These are phyloP conservation scores for Latrodectus hesperus DNA, from an alignment of 2,888 invertebrate species.

Conservation along the genomic window DNA sequence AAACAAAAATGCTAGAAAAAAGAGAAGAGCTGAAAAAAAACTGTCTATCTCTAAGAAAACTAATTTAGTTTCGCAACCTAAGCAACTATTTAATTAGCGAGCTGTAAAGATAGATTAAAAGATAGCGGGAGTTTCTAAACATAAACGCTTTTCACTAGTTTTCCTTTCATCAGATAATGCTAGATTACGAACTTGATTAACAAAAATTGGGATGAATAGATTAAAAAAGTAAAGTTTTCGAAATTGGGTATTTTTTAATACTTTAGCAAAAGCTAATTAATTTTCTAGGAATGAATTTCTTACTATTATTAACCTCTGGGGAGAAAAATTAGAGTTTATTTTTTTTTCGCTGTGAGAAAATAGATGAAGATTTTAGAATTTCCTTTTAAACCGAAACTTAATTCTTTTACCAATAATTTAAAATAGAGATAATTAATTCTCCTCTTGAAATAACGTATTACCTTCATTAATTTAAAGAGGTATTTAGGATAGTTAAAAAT, in stretches of 20 bases:
- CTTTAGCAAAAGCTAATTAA: too few species aligned
- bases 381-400: too few species aligned
- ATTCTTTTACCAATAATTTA: too few species aligned
- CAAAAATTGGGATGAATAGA: background rate
- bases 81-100: constrained; percentile 51
- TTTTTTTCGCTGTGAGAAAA: background rate
- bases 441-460: too few species aligned
- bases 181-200: constrained; percentile 47
- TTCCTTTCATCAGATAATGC: constrained; percentile 6
- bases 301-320: background rate
- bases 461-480: too few species aligned
- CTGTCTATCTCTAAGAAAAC: constrained; percentile 47
- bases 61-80: constrained; percentile 42
- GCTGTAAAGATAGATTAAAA: constrained; percentile 48
- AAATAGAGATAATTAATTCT: too few species aligned
- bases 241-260: constrained; percentile 1
- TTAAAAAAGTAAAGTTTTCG: constrained; percentile 7
- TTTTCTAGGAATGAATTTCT: too few species aligned
- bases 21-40: constrained; percentile 16
- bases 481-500: too few species aligned
- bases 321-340: background rate
- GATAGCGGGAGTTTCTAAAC: constrained; percentile 26
- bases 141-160: constrained; percentile 39
- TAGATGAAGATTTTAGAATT: too few species aligned
- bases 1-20: too few species aligned